These are phyloP conservation scores for Sardina pilchardus DNA, from an alignment of 2,113 vertebrate genomes.

Conservation along the genomic window DNA sequence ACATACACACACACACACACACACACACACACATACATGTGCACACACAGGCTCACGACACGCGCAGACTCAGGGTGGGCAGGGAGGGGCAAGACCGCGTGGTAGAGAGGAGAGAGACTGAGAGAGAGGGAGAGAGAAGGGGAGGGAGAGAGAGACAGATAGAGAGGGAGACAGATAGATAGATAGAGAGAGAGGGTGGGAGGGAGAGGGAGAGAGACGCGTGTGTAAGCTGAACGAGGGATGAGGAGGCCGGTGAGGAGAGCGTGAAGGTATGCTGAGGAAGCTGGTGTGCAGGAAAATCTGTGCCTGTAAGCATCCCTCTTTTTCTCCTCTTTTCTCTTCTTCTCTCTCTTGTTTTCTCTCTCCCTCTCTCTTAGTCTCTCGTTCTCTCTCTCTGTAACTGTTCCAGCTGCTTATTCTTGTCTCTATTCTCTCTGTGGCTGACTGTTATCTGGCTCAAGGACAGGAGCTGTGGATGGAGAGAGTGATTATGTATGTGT, in stretches of 20 bases:
- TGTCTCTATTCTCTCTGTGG: not conserved
- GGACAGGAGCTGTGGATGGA: not conserved
- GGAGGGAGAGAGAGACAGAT: conserved; percentile 24
- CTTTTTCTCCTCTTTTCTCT: not conserved
- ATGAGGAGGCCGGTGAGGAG: conserved; percentile 55
- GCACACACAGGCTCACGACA: not conserved
- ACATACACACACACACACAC: not conserved
- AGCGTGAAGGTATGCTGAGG: conserved; percentile 76
- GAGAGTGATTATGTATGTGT: not conserved
- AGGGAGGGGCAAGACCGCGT: not conserved
- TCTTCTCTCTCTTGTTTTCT: not conserved
- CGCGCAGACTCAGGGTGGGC: not conserved
- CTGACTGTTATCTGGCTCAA: not conserved
- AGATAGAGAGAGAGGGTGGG: conserved; percentile 18
- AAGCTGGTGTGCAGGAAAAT: conserved; percentile 82
- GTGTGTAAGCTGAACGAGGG: conserved; percentile 52
- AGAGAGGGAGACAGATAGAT: conserved; percentile 24
- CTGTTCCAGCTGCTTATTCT: not conserved
- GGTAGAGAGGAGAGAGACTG: not conserved
- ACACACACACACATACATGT: not conserved
- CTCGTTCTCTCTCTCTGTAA: not conserved
- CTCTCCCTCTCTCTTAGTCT: not conserved
- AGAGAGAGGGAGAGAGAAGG: not conserved
- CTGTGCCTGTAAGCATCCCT: conserved; percentile 77
- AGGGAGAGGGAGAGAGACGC: conserved; percentile 21